phyloP scores from a whole-genome alignment of 2,113 vertebrate genomes.

The Pseudolaguvia tuberculata region DNA sequence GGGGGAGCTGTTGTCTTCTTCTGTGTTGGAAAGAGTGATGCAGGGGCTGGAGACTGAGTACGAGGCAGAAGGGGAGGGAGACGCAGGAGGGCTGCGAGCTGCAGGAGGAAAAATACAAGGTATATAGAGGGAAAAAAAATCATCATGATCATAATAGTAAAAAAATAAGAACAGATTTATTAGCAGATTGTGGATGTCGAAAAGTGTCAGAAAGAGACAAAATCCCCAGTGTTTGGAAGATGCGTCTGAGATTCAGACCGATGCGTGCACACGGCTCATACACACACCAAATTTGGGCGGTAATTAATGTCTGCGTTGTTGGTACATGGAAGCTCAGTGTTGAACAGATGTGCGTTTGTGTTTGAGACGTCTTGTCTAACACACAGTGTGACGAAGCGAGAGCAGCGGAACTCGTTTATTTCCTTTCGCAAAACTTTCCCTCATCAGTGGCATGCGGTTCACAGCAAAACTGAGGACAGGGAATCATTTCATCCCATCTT shows the following conservation, averaged over 20 bases:
- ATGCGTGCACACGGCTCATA: background rate
- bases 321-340: conserved; percentile 5
- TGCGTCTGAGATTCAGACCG: background rate
- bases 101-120: background rate
- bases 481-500: background rate
- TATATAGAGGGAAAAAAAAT: background rate
- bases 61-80: conserved; percentile 20
- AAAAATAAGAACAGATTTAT: conserved; percentile 5
- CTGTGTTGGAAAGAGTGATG: conserved; percentile 19
- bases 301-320: conserved; percentile 33
- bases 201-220: background rate
- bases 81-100: conserved; percentile 18
- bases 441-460: background rate
- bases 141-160: background rate
- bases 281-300: conserved; percentile 13
- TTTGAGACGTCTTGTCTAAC: conserved; percentile 39
- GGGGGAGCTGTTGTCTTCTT: conserved; percentile 14
- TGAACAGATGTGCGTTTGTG: conserved; percentile 33
- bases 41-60: conserved; percentile 16
- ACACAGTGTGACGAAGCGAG: conserved; percentile 2
- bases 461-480: background rate
- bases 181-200: background rate
- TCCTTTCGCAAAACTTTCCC: conserved; percentile 12
- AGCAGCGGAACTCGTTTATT: conserved; percentile 8
- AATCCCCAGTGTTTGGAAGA: conserved; percentile 2